phyloP scores from a whole-genome alignment of 2,113 vertebrate genomes.

The Excalfactoria chinensis region DNA sequence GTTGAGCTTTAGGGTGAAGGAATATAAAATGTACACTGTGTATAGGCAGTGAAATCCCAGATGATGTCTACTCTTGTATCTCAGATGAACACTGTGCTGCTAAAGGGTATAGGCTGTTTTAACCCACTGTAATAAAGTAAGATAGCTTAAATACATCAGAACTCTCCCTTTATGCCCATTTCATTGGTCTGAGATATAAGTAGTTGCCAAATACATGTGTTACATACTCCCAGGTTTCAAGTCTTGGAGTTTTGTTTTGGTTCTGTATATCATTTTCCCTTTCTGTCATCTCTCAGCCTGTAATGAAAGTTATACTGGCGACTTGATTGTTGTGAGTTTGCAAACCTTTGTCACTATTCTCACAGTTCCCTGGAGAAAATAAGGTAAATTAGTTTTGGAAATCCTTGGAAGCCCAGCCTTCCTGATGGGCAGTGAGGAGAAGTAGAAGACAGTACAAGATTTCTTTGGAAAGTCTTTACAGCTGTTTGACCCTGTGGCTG shows the following conservation, averaged over 20 bases:
- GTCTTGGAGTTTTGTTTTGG: neutral
- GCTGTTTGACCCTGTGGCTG: neutral
- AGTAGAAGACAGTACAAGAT: neutral
- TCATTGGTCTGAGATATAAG: neutral
- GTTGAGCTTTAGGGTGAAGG: neutral
- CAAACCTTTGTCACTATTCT: neutral
- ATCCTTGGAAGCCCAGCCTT: neutral
- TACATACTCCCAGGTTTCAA: neutral
- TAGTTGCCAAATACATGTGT: neutral
- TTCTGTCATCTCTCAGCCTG: neutral
- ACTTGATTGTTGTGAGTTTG: neutral
- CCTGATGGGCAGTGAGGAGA: neutral
- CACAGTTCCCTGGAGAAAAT: neutral
- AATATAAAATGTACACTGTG: neutral
- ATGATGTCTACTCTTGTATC: neutral
- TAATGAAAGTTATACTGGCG: neutral
- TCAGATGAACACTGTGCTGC: neutral
- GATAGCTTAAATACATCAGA: neutral
- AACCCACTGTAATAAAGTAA: neutral
- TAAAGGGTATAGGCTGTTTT: conserved; percentile 12
- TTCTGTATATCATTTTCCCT: neutral
- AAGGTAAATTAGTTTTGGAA: neutral
- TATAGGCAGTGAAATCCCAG: conserved; percentile 9
- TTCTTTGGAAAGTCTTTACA: neutral
- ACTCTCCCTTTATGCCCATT: neutral